A percentile compares a stretch with the other conserved stretches of the same genome.
phyloP scores from a whole-genome alignment of 2,113 vertebrate genomes.

The Ceuthmochares aereus region DNA sequence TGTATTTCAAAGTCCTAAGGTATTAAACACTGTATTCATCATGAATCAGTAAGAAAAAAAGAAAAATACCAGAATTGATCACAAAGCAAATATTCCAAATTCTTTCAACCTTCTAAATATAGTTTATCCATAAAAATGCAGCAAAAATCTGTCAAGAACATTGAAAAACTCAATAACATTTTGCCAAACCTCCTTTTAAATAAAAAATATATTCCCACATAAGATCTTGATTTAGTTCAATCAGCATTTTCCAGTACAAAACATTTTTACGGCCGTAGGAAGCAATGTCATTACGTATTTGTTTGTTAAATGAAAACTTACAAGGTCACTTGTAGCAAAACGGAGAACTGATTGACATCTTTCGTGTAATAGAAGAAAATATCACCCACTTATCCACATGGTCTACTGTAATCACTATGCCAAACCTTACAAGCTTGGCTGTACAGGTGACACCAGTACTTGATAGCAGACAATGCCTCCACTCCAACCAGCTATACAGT shows the following conservation, averaged over 20 bases:
- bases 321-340: not conserved
- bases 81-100: not conserved
- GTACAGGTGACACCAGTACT: not conserved
- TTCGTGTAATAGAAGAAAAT: not conserved
- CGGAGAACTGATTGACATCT: not conserved
- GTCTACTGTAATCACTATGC: not conserved
- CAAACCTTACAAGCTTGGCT: not conserved
- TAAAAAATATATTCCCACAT: not conserved
- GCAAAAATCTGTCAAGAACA: not conserved
- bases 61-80: not conserved
- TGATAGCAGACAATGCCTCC: not conserved
- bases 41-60: not conserved
- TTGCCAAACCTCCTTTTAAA: not conserved
- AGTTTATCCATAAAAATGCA: not conserved
- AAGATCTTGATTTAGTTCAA: not conserved
- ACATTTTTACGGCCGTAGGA: not conserved
- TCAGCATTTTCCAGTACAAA: not conserved
- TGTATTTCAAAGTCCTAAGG: not conserved
- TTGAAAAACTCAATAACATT: not conserved
- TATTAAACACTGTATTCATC: not conserved
- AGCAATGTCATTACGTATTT: not conserved
- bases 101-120: not conserved
- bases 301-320: not conserved
- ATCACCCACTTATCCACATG: not conserved
- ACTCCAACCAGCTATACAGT: not conserved